Percentiles rank a stretch among this genome's conserved stretches.
These are phyloP conservation scores for Napeogenes inachia DNA, from an alignment of 2,888 invertebrate genomes.

Conservation along the genomic window DNA sequence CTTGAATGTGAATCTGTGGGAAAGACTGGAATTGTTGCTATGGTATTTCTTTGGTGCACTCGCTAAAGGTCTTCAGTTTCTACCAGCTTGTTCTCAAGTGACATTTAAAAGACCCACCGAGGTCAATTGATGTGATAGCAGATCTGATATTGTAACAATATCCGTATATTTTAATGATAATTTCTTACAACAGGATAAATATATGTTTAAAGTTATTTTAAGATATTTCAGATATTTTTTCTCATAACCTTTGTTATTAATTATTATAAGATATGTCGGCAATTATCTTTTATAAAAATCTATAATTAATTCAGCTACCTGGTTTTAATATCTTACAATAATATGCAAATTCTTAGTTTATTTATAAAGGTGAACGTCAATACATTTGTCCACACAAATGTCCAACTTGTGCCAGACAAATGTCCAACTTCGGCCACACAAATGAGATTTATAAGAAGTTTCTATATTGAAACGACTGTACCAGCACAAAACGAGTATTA, in stretches of 20 bases:
- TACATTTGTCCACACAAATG: not conserved
- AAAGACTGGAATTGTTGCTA: slow-evolving; percentile 48
- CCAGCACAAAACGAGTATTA: slow-evolving; percentile 29
- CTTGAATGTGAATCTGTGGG: slow-evolving; percentile 40
- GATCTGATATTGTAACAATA: slow-evolving; percentile 15
- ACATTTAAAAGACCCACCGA: slow-evolving; percentile 71
- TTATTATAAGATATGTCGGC: not conserved
- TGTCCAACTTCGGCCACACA: not conserved
- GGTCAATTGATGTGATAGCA: slow-evolving; percentile 41
- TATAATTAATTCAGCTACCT: no score
- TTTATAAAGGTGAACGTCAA: slow-evolving; percentile 6
- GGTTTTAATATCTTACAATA: no score
- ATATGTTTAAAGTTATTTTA: not conserved
- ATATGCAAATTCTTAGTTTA: no score
- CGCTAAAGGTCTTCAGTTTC: slow-evolving; percentile 58
- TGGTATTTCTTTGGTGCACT: slow-evolving; percentile 59
- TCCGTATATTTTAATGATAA: slow-evolving; percentile 1
- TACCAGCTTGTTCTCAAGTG: slow-evolving; percentile 64
- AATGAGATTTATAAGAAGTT: slow-evolving; percentile 9
- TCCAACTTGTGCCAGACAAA: not conserved
- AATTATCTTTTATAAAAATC: no score
- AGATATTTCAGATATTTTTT: not conserved
- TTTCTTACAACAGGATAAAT: not conserved
- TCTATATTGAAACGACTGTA: slow-evolving; percentile 15
- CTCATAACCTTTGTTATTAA: not conserved